Evolutionary conservation across 2,888 invertebrate species (phyloP).

Genomic region (Julus scandinavius): DNA sequence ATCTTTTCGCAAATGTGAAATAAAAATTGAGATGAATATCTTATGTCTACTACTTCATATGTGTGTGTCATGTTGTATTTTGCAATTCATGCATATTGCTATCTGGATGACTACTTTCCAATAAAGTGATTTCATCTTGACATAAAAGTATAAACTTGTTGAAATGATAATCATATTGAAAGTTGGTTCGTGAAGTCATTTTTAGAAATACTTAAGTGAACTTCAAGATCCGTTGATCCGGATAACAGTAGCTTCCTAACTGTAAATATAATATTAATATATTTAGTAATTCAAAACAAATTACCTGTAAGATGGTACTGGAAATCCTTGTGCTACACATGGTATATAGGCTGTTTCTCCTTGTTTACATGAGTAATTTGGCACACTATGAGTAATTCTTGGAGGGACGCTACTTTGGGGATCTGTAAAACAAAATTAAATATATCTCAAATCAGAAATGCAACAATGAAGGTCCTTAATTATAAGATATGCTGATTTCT

Average conservation of each 20-base stretch:
- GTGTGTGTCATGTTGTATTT: not conserved
- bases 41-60: not conserved
- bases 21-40: not conserved
- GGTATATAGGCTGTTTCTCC: slow-evolving; percentile 56
- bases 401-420: slow-evolving; percentile 58
- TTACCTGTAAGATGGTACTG: slow-evolving; percentile 58
- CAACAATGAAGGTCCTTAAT: not conserved
- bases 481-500: not conserved
- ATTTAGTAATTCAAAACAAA: not conserved
- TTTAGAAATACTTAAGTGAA: no score
- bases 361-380: slow-evolving; percentile 55
- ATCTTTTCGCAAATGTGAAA: not conserved
- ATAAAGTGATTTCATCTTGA: not conserved
- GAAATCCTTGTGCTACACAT: slow-evolving; percentile 58
- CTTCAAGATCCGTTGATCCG: no score
- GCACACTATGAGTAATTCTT: slow-evolving; percentile 57
- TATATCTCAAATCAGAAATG: no score
- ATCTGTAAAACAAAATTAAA: slow-evolving; percentile 56
- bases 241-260: no score
- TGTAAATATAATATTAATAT: no score
- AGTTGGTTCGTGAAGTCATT: no score
- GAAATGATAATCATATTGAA: no score
- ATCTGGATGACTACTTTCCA: not conserved
- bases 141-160: no score
- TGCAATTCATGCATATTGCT: not conserved